Evolutionary conservation across 2,888 invertebrate species (phyloP), one percentile per base, ranked within the genome.

Genomic region (Pogonocherus hispidulus): DNA sequence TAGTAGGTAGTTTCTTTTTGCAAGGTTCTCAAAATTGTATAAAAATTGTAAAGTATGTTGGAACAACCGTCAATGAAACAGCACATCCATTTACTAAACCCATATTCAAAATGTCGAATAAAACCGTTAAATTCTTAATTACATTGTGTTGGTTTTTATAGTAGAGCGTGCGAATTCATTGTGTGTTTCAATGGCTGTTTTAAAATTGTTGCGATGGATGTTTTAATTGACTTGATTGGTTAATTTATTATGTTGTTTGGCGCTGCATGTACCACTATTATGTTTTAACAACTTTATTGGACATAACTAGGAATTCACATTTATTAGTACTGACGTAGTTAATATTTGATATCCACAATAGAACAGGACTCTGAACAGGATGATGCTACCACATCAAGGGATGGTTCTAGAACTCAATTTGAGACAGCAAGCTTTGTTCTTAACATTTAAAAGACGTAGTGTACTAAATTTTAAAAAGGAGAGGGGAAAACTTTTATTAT

Each of bases 161-260:
- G 41, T 32, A 11, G 18, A 52, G 9, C 19, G 1, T 11, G 18
- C 18, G 6, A 52, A 52, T 52, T 14, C 4, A 32, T 52, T 35
- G 2, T 20, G 18, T 32, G 54, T 20, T 57, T 57, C 23, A 56
- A 44, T 57, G 57, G 6, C 20, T 11, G 14, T 19, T 55, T 41
- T 57, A 22, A 37, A 55, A 41, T 20, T 54, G 41, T 41, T 35
- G n/a, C 37, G 14, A 41, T 56, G 37, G 14, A 41, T 57, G 57
- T 56, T 41, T 56, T 56, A 57, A 57, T 57, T 44, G 20, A 57
- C 57, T 57, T 16, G 23, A 16, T 22, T 11, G 11, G 35, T n/a
- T 57, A 57, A 23, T 44, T 46, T 44, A 46, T 14, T 6, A 14
- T 57, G 11, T 6, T 23, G 57, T 57, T 57, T 57, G 23, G 22